Base-by-base conservation (phyloP, 2,888 invertebrate genomes). In the Hermodice carunculata region DNA sequence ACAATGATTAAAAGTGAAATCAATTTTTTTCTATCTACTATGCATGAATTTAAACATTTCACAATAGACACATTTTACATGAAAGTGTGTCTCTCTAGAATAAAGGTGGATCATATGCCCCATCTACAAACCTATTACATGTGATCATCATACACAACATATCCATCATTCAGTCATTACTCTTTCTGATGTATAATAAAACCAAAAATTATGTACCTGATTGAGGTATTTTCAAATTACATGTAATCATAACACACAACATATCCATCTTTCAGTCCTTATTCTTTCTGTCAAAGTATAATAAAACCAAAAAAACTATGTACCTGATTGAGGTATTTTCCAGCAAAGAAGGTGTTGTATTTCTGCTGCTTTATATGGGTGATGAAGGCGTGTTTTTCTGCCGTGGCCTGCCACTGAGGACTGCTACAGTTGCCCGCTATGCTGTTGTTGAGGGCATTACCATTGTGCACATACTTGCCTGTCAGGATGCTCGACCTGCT, bases 261-360 rank as follows among this genome's bases (percentile, higher is more conserved):
- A n/a, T 44, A 44, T 24, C 19, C 14, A 17, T 19, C 44, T 6
- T 44, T 44, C 24, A 17, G 24, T 44, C 22, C 8, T 44, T 44
- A 46, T 46, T 11, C 24, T 4, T 14, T 46, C 14, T 46, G 11
- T n/a, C 24, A 28, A 26, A 46, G 24, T 46, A 46, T 46, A 19
- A 19, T 46, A 19, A 14, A 46, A 26, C 11, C 17, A 46, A 42
- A 42, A 29, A 31, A 19, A 17, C 19, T 42, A 44, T 70, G 68
- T 80, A 93, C 95, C 89, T 92, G 89, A 87, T 97, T 97, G 71
- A 97, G 88, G 87, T 97, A 97, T 88, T 97, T 97, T 53, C 97
- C 96, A 74, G 94, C 95, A 84, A 94, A 97, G 83, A 96, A 95
- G 0, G 95, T 96, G 4, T 87, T 89, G 80, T 96, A 97, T 6